A percentile compares a stretch with the other conserved stretches of the same genome.
phyloP scores from a whole-genome alignment of 2,888 invertebrate species.

The Hirtodrosophila confusa region DNA sequence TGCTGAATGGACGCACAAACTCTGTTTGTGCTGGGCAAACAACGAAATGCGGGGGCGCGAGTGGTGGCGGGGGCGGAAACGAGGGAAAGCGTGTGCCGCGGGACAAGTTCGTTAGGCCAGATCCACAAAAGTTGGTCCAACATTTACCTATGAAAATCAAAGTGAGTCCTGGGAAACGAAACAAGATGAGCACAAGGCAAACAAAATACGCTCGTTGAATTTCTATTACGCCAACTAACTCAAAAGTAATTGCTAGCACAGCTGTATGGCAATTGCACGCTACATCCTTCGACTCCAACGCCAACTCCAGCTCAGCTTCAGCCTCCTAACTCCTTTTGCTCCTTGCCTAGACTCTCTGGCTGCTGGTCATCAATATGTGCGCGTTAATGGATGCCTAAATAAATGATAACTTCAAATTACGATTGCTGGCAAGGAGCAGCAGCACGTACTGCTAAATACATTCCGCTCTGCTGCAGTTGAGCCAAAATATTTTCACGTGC shows the following conservation, averaged over 20 bases:
- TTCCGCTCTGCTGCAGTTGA: slow-evolving; percentile 69
- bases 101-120: slow-evolving; percentile 63
- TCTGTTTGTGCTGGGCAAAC: slow-evolving; percentile 46
- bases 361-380: slow-evolving; percentile 71
- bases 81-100: slow-evolving; percentile 39
- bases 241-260: slow-evolving; percentile 71
- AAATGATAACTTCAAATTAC: slow-evolving; percentile 80
- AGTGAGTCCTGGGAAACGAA: slow-evolving; percentile 63
- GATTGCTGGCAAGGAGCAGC: slow-evolving; percentile 51
- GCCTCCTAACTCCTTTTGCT: background rate
- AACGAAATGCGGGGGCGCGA: slow-evolving; percentile 20
- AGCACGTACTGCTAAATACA: slow-evolving; percentile 73
- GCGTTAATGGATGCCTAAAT: slow-evolving; percentile 79
- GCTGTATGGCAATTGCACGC: slow-evolving; percentile 56
- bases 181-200: slow-evolving; percentile 56
- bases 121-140: slow-evolving; percentile 43
- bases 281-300: background rate
- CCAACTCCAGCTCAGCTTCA: background rate
- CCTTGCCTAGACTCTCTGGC: background rate
- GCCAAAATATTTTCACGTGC: slow-evolving; percentile 76
- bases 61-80: too few relatives aligned
- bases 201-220: slow-evolving; percentile 74
- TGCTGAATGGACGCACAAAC: background rate
- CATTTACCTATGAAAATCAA: slow-evolving; percentile 79
- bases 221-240: slow-evolving; percentile 77